phyloP scores from a whole-genome alignment of 1,140 invertebrate genomes.

The Cataglyphis hispanica region DNA sequence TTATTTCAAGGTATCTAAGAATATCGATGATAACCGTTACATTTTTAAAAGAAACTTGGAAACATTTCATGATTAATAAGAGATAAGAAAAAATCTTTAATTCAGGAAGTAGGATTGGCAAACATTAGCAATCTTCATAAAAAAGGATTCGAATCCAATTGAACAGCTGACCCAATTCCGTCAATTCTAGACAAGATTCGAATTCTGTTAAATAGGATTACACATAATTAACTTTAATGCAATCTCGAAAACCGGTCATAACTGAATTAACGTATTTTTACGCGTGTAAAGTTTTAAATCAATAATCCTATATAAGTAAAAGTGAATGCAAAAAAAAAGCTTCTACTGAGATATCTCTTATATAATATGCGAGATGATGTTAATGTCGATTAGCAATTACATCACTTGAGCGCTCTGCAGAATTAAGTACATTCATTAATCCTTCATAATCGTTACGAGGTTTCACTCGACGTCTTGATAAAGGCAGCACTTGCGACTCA shows the following conservation, averaged over 20 bases:
- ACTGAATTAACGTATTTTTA: slow-evolving; percentile 5
- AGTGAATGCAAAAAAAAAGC: background rate
- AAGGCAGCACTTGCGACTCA: slow-evolving; percentile 46
- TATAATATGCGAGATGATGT: background rate
- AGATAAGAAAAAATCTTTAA: background rate
- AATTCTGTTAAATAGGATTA: slow-evolving; percentile 1
- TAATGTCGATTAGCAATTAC: slow-evolving; percentile 43
- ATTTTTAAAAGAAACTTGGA: background rate
- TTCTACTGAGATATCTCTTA: background rate
- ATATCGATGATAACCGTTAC: background rate
- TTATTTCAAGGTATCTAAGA: slow-evolving; percentile 11
- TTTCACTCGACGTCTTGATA: slow-evolving; percentile 49
- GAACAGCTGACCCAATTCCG: background rate
- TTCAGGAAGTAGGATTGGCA: background rate
- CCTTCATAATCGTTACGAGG: slow-evolving; percentile 41
- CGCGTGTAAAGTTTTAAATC: background rate
- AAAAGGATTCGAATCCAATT: background rate
- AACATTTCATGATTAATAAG: slow-evolving; percentile 7
- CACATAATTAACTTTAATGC: slow-evolving; percentile 23
- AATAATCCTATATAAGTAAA: background rate
- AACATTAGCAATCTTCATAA: background rate
- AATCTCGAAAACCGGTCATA: slow-evolving; percentile 13
- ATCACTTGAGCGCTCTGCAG: background rate
- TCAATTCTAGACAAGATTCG: background rate
- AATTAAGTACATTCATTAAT: slow-evolving; percentile 54